Base-by-base conservation (phyloP, 2,797 vertebrate species). In the Megalops cyprinoides region DNA sequence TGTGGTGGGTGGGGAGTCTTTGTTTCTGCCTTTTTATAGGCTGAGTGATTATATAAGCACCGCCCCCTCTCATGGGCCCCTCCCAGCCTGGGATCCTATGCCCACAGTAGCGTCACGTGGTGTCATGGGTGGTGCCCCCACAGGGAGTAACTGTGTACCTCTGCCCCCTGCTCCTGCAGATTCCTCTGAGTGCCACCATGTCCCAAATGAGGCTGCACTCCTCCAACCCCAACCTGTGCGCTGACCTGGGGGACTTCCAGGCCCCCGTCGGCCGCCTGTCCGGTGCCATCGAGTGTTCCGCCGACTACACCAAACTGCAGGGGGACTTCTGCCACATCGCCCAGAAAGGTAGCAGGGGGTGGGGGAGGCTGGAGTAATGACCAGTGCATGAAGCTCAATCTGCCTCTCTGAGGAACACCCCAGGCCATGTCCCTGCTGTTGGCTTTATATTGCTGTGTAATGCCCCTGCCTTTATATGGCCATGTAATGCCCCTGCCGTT, bases 221-320 rank as follows among this genome's bases (percentile, higher is more conserved):
- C 51, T 99, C 98, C 85, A 99, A 99, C 89, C 98, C 98, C 67
- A 99, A 99, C 92, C 96, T 99, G 69, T 99, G 96, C 85, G 97
- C 95, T 42, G 98, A 99, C 84, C 95, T 97, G 12, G 92, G 84
- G 48, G 98, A 99, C 87, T 98, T 96, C 87, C 97, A 97, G 90
- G 92, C 95, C 48, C 95, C 96, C 0, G 95, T 91, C 46, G 93
- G 95, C 77, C 94, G 96, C 25, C 93, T 97, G 86, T 87, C 92
- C 0, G 97, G 99, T 89, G 92, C 94, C 77, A 90, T 96, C 23
- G 97, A 98, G 87, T 93, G 93, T 85, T 93, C 96, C 77, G 93
- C 94, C 0, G 98, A 99, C 90, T 99, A 98, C 90, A 97, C 96
- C 89, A 99, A 99, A 88, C 96, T 99, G 82, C 98, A 99, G 86